Base-by-base conservation (phyloP, 2,113 vertebrate species). In the Lasiurus cinereus region DNA sequence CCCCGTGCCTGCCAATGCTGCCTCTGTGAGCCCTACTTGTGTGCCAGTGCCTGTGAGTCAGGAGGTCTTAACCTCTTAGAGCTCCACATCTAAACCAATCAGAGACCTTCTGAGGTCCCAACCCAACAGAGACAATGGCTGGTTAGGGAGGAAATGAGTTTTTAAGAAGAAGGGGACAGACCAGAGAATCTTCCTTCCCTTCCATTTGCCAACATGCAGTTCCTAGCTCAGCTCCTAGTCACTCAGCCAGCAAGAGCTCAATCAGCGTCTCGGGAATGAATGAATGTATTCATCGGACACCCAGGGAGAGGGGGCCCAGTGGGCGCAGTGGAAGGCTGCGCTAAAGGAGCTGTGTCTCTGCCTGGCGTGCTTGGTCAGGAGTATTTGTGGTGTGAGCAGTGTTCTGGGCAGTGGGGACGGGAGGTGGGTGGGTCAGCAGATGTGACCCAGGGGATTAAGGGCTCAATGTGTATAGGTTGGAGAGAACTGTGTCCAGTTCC, bases 321-420 rank as follows among this genome's bases (percentile, higher is more conserved):
- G 10, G 76, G 22, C 0, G 0, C 15, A 0, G 12, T 12, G 11
- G 2, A 31, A 36, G 4, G 12, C 14, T 5, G 69, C 80, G 62
- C n/a, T 22, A 0, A 12, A 0, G 3, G 59, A 33, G 72, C 13
- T 12, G 0, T 14, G 6, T 52, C 27, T 78, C 36, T 91, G 39
- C 24, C 48, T 18, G 0, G 6, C 4, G 22, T 22, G 36, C 52
- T 74, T 64, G 29, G 27, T 59, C 66, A 33, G 29, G 33, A 67
- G 78, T 1, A 16, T 90, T 36, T 3, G 43, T 46, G 46, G 11
- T 4, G 19, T 62, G 39, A 70, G 29, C 5, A 31, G 24, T 46
- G n/a, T 54, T 86, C 72, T 43, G 15, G 48, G 22, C 21, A 39
- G 36, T 79, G 24, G 46, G 19, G 59, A 80, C 2, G 52, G 69